phyloP scores from a whole-genome alignment of 1,140 invertebrate species.

The Neelides sp. region DNA sequence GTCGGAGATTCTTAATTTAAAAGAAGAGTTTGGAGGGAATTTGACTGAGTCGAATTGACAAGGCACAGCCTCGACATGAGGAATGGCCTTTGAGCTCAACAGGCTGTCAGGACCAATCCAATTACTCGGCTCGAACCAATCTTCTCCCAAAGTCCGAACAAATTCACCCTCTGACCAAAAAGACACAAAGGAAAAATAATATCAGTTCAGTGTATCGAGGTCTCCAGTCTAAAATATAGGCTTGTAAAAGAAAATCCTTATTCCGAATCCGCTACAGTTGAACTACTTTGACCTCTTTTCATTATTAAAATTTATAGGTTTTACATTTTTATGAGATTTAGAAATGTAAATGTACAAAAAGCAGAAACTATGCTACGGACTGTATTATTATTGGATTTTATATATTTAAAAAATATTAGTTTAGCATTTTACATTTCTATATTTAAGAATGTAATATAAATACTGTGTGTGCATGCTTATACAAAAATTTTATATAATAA shows the following conservation, averaged over 20 bases:
- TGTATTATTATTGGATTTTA: too few species aligned
- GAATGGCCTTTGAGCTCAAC: slow-evolving; percentile 22
- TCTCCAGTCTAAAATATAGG: not conserved
- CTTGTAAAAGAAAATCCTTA: not conserved
- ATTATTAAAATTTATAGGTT: slow-evolving; percentile 2
- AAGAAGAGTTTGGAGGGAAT: slow-evolving; percentile 24
- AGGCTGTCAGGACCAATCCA: slow-evolving; percentile 21
- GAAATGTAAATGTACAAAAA: not conserved
- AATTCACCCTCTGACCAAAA: slow-evolving; percentile 25
- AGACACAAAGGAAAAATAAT: slow-evolving; percentile 9
- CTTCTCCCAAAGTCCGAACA: slow-evolving; percentile 12
- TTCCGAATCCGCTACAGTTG: not conserved
- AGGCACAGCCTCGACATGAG: slow-evolving; percentile 27
- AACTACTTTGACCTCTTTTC: not conserved
- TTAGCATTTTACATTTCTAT: too few species aligned
- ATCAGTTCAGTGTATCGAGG: not conserved
- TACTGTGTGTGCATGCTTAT: too few species aligned
- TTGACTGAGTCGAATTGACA: slow-evolving; percentile 28
- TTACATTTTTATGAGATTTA: not conserved
- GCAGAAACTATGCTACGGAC: not conserved
- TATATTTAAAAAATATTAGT: too few species aligned
- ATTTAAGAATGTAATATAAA: too few species aligned
- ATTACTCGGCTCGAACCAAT: slow-evolving; percentile 29
- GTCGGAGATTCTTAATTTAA: too few species aligned
- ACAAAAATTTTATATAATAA: too few species aligned